Percentiles rank a stretch among this genome's conserved stretches.
Conservation (phyloP, 2,888 invertebrate genomes). For the Rosalia funebris region DNA sequence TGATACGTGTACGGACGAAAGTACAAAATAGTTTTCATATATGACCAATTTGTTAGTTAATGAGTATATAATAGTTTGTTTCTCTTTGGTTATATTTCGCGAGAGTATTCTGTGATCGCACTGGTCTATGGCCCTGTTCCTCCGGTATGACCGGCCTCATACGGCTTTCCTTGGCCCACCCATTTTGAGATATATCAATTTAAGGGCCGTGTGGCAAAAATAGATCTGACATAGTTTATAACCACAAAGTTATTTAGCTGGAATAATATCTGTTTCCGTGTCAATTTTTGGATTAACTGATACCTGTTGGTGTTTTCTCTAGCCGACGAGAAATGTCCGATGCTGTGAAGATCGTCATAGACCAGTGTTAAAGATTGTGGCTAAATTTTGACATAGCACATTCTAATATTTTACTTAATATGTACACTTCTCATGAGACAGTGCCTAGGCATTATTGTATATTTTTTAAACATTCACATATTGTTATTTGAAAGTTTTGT, state of each 20-base stretch:
- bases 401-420: constrained; percentile 54
- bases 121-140: constrained; percentile 34
- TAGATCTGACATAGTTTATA: too few relatives aligned
- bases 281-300: too few relatives aligned
- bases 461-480: constrained; percentile 62
- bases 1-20: constrained; percentile 46
- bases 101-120: constrained; percentile 59
- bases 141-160: constrained; percentile 14
- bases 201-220: too few relatives aligned
- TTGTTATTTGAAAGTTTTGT: constrained; percentile 56
- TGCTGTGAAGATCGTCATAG: too few relatives aligned
- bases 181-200: too few relatives aligned
- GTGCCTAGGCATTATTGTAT: constrained; percentile 63
- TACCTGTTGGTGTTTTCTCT: too few relatives aligned
- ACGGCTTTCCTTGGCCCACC: too few relatives aligned
- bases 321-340: too few relatives aligned
- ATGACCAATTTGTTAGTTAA: constrained; percentile 52
- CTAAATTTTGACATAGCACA: constrained; percentile 56
- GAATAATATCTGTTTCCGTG: too few relatives aligned
- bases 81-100: constrained; percentile 42
- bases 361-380: constrained; percentile 57
- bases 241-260: too few relatives aligned
- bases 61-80: constrained; percentile 35
- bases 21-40: constrained; percentile 55
- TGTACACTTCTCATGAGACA: constrained; percentile 56